phyloP scores from a whole-genome alignment of 2,888 invertebrate genomes.

The Pherbina coryleti region DNA sequence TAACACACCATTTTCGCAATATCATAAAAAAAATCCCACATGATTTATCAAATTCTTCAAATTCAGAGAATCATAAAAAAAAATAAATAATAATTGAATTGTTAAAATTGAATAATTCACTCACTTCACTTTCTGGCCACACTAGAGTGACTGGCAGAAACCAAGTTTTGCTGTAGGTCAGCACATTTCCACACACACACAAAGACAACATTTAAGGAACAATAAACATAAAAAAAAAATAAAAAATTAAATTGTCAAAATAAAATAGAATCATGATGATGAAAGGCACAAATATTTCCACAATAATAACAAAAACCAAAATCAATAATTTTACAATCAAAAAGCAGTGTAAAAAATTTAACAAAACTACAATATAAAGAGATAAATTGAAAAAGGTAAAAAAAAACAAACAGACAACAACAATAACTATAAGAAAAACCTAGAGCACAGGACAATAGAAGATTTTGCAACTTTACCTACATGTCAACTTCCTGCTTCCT shows the following conservation, averaged over 20 bases:
- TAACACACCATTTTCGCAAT: background rate
- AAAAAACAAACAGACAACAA: background rate
- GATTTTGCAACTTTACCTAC: constrained; percentile 55
- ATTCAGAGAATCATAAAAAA: background rate
- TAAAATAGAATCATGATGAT: constrained; percentile 41
- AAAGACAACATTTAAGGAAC: background rate
- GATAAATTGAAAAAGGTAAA: constrained; percentile 23
- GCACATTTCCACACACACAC: background rate
- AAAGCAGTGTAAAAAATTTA: background rate
- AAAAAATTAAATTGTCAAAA: constrained; percentile 60
- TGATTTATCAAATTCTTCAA: background rate
- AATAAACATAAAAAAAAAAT: constrained; percentile 33
- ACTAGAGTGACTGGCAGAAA: background rate
- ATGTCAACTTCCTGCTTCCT: constrained; percentile 58
- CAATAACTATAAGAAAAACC: background rate
- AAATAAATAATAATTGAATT: constrained; percentile 20
- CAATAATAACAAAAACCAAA: constrained; percentile 17
- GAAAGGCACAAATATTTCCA: constrained; percentile 22
- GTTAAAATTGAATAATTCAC: constrained; percentile 25
- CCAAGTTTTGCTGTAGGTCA: constrained; percentile 13
- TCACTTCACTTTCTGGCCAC: constrained; percentile 29
- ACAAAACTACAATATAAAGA: constrained; percentile 8
- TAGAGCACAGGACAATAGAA: constrained; percentile 41
- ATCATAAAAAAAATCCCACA: background rate
- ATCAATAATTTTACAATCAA: constrained; percentile 23